phyloP scores from a whole-genome alignment of 2,113 vertebrate species.

The Siniperca knerii region DNA sequence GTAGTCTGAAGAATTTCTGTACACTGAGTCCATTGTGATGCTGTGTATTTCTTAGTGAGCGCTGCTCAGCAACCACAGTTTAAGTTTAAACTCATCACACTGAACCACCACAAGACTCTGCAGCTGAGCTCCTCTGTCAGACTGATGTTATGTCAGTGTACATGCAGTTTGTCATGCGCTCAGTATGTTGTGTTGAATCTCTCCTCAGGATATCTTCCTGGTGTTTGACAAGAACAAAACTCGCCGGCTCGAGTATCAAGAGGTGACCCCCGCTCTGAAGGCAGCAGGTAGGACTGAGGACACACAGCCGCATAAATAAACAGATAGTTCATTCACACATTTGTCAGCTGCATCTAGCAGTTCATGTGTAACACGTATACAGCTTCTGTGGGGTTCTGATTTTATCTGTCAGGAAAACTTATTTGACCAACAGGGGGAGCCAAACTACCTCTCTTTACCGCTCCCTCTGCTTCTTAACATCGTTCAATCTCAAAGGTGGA shows the following conservation, averaged over 20 bases:
- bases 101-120: background rate
- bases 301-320: background rate
- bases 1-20: too few species aligned
- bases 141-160: background rate
- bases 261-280: constrained; percentile 76
- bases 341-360: too few species aligned
- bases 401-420: background rate
- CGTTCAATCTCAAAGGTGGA: background rate
- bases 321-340: background rate
- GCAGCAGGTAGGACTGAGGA: constrained; percentile 75
- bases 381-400: background rate
- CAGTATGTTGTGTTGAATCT: background rate
- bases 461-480: background rate
- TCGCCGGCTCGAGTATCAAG: constrained; percentile 73
- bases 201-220: constrained; percentile 81
- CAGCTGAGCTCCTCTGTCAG: background rate
- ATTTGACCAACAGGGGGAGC: constrained; percentile 49
- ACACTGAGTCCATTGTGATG: background rate
- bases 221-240: constrained; percentile 78
- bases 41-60: background rate
- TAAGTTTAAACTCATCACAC: background rate
- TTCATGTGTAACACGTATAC: background rate
- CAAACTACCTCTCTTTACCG: background rate
- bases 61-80: too few species aligned
- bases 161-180: background rate